Evolutionary conservation across 2,888 invertebrate species (phyloP).

Genomic region (Drosophila testacea): DNA sequence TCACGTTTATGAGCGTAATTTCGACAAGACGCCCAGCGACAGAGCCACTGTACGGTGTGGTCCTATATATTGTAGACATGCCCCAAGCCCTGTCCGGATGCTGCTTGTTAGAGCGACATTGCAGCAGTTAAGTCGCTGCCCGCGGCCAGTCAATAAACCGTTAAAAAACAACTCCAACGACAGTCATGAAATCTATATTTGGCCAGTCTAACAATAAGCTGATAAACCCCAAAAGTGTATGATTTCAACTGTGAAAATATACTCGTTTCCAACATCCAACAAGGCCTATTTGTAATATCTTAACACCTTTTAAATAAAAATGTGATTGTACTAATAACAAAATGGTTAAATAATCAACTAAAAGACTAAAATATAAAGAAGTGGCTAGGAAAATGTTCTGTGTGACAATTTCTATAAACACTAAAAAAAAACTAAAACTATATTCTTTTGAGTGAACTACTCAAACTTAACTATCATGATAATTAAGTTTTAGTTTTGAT

Average conservation of each 20-base stretch:
- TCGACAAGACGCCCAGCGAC: constrained; percentile 66
- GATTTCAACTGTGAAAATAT: neutral
- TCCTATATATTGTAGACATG: constrained; percentile 4
- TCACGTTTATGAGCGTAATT: constrained; percentile 84
- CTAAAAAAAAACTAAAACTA: too few species aligned
- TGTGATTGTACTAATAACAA: neutral
- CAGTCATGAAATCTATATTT: constrained; percentile 33
- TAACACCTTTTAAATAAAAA: neutral
- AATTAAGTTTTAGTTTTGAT: too few species aligned
- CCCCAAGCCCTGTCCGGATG: constrained; percentile 45
- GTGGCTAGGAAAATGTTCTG: too few species aligned
- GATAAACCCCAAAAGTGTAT: constrained; percentile 16
- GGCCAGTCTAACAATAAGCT: constrained; percentile 15
- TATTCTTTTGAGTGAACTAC: too few species aligned
- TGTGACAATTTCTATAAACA: too few species aligned
- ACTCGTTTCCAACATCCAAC: too few species aligned
- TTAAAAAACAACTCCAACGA: constrained; percentile 71
- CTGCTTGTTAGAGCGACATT: constrained; percentile 72
- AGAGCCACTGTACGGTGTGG: constrained; percentile 34
- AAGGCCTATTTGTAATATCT: too few species aligned
- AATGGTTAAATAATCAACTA: neutral
- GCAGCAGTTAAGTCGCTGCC: constrained; percentile 75
- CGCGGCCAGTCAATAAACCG: constrained; percentile 82
- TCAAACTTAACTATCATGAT: too few species aligned
- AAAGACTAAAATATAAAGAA: neutral